Percentiles rank a stretch among this genome's conserved stretches.
These are phyloP conservation scores for Callaeas wilsoni DNA, from an alignment of 2,113 vertebrate genomes.

Conservation along the genomic window DNA sequence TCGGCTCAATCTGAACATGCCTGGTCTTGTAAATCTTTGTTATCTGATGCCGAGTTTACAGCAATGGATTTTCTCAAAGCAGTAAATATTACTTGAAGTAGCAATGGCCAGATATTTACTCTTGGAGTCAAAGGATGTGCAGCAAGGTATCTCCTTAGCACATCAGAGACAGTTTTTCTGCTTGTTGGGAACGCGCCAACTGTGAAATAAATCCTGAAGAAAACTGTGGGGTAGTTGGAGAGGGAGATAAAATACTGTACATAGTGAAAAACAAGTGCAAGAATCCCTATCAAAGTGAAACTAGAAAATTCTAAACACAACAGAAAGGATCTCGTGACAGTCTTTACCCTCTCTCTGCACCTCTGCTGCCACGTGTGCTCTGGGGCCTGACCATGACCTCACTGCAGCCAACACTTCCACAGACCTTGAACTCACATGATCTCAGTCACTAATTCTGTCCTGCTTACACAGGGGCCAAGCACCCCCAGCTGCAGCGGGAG, in stretches of 20 bases:
- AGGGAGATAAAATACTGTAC: background rate
- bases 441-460: background rate
- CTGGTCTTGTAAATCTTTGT: background rate
- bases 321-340: background rate
- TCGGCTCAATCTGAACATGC: background rate
- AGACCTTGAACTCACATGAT: background rate
- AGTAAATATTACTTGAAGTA: conserved; percentile 32
- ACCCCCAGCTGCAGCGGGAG: background rate
- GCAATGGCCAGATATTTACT: background rate
- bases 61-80: background rate
- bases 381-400: conserved; percentile 16
- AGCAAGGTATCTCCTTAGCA: background rate
- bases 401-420: background rate
- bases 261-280: background rate
- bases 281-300: background rate
- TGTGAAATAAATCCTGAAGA: background rate
- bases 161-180: background rate
- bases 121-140: conserved; percentile 1
- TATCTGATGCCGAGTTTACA: conserved; percentile 5
- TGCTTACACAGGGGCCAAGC: background rate
- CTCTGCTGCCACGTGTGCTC: background rate
- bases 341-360: background rate
- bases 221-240: background rate
- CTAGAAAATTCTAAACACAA: background rate
- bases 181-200: background rate